Evolutionary conservation across 1,140 invertebrate species (phyloP).

Genomic region (Brachionus asplanchnoidis): DNA sequence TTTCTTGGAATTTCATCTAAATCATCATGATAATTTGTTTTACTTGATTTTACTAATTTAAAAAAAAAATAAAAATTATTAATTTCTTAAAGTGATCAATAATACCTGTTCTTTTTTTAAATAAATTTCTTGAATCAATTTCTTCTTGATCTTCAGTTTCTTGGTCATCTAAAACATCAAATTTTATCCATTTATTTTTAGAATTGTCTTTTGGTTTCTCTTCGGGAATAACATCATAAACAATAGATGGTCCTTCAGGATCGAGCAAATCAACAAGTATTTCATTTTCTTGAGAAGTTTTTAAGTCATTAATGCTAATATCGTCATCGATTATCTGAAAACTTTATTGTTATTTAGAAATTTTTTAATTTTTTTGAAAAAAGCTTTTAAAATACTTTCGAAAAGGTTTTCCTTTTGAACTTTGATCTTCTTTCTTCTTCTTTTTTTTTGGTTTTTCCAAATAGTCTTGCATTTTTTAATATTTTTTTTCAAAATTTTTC

Average conservation of each 20-base stretch:
- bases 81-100: too few species aligned
- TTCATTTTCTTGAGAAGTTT: slow-evolving; percentile 24
- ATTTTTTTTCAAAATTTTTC: slow-evolving; percentile 8
- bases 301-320: slow-evolving; percentile 33
- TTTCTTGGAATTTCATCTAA: slow-evolving; percentile 8
- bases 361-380: not conserved
- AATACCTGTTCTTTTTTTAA: slow-evolving; percentile 33
- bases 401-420: not conserved
- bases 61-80: not conserved
- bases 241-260: slow-evolving; percentile 22
- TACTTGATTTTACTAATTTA: not conserved
- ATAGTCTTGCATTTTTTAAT: slow-evolving; percentile 26
- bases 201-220: not conserved
- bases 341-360: not conserved
- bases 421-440: not conserved
- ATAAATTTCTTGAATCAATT: not conserved
- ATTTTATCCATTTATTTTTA: slow-evolving; percentile 14
- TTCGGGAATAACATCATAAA: not conserved
- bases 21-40: not conserved
- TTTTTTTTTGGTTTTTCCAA: slow-evolving; percentile 24
- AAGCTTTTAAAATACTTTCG: not conserved
- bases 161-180: not conserved
- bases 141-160: not conserved
- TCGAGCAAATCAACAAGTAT: slow-evolving; percentile 16
- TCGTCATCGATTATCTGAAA: slow-evolving; percentile 41